Evolutionary conservation across 2,113 vertebrate genomes (phyloP).

Genomic region (Mustelus asterias): DNA sequence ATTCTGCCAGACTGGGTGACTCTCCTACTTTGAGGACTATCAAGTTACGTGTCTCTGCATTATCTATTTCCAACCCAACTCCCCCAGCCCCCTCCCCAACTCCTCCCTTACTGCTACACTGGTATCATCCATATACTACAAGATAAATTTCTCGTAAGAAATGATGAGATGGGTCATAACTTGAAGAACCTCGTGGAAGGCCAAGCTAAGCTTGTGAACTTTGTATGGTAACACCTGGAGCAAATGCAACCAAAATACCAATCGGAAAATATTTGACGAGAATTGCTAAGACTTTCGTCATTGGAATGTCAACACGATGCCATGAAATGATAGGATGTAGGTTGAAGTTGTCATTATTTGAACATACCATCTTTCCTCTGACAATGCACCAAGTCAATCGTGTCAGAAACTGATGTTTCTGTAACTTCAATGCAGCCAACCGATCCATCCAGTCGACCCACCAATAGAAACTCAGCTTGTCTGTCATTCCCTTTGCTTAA

Average conservation of each 20-base stretch:
- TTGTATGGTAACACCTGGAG: background rate
- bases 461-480: slow-evolving; percentile 55
- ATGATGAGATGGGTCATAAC: background rate
- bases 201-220: background rate
- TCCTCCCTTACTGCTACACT: background rate
- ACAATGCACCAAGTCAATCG: slow-evolving; percentile 56
- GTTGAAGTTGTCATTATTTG: background rate
- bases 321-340: too few species aligned
- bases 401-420: slow-evolving; percentile 50
- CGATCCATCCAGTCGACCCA: slow-evolving; percentile 64
- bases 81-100: background rate
- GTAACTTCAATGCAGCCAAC: slow-evolving; percentile 64
- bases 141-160: background rate
- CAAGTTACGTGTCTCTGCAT: background rate
- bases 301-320: too few species aligned
- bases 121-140: background rate
- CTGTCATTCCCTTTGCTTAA: slow-evolving; percentile 46
- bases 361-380: slow-evolving; percentile 58
- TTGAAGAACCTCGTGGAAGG: background rate
- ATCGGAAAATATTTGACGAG: background rate
- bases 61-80: background rate
- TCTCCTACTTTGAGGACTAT: background rate
- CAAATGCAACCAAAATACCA: background rate
- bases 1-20: background rate
- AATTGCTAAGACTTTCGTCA: background rate